A percentile compares a stretch with the other conserved stretches of the same genome.
Evolutionary conservation across 1,140 invertebrate species (phyloP).

Genomic region (Caenorhabditis brenneri): DNA sequence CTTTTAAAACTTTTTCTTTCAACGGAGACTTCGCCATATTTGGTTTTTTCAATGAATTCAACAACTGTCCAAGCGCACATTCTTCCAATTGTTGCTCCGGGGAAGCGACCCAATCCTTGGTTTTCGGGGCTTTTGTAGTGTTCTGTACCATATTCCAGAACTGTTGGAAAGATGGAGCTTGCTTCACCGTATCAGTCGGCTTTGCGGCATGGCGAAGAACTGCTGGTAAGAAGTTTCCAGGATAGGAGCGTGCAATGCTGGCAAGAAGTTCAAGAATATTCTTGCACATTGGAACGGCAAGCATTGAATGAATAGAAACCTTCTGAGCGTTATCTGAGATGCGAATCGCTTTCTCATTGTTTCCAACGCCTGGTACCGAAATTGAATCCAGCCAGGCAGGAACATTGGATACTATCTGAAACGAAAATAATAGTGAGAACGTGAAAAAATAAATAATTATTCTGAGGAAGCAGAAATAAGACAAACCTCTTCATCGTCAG

Average conservation of each 20-base stretch:
- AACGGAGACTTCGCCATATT: not conserved
- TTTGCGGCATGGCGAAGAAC: constrained; percentile 41
- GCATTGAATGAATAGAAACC: constrained; percentile 48
- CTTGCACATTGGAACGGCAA: constrained; percentile 11
- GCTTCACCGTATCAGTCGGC: not conserved
- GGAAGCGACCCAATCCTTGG: not conserved
- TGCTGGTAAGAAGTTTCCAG: constrained; percentile 52
- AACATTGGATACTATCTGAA: constrained; percentile 42
- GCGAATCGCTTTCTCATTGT: constrained; percentile 34
- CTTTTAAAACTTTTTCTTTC: constrained; percentile 33
- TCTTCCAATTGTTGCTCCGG: constrained; percentile 20
- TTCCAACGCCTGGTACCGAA: constrained; percentile 40
- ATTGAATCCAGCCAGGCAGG: constrained; percentile 48
- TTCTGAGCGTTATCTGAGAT: constrained; percentile 46
- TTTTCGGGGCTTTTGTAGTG: not conserved
- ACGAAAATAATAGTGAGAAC: not conserved
- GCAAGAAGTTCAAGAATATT: constrained; percentile 49
- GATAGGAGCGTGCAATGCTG: constrained; percentile 53
- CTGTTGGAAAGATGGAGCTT: constrained; percentile 8
- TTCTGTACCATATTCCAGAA: constrained; percentile 47
- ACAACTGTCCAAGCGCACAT: not conserved
- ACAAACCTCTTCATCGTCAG: constrained; percentile 50
- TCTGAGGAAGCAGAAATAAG: not conserved
- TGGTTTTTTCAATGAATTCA: not conserved
- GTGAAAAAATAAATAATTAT: not conserved